phyloP scores from a whole-genome alignment of 2,797 vertebrate species.

The Dryobates pubescens region DNA sequence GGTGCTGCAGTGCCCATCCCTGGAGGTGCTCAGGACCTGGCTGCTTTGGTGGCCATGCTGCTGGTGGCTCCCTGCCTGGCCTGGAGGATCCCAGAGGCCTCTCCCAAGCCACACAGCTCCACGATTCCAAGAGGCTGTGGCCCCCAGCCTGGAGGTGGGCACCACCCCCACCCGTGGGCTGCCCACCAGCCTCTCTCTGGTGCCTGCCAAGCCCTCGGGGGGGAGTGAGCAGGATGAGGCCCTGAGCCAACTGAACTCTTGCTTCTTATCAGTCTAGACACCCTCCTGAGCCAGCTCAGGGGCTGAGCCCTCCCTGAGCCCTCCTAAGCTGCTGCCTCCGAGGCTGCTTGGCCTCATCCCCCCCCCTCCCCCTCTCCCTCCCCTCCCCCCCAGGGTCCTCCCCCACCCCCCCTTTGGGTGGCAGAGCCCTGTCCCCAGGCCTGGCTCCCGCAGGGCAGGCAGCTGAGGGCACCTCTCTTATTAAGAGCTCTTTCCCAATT shows the following conservation, averaged over 20 bases:
- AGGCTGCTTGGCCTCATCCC: not conserved
- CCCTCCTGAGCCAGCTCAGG: constrained; percentile 66
- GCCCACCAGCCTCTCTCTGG: too few species aligned
- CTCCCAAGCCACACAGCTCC: too few species aligned
- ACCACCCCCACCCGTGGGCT: too few species aligned
- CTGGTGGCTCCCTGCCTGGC: too few species aligned
- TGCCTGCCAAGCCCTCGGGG: not conserved
- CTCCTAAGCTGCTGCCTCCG: not conserved
- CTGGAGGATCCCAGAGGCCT: too few species aligned
- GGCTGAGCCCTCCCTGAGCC: constrained; percentile 58
- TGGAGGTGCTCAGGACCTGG: too few species aligned
- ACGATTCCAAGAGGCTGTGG: too few species aligned
- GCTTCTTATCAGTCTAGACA: constrained; percentile 51
- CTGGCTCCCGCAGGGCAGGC: not conserved
- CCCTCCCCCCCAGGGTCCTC: too few species aligned
- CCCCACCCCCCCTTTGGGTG: not conserved
- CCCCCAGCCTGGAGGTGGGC: too few species aligned
- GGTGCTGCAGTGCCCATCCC: too few species aligned
- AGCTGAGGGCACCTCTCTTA: not conserved
- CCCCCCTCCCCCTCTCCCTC: too few species aligned
- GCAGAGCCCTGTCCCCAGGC: not conserved
- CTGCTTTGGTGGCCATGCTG: too few species aligned
- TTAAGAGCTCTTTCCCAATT: constrained; percentile 1
- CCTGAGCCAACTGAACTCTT: constrained; percentile 62
- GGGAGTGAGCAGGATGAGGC: not conserved